Evolutionary conservation across 1,140 invertebrate species (phyloP), one percentile per base, ranked within the genome.

Genomic region (Conopomorpha cramerella): DNA sequence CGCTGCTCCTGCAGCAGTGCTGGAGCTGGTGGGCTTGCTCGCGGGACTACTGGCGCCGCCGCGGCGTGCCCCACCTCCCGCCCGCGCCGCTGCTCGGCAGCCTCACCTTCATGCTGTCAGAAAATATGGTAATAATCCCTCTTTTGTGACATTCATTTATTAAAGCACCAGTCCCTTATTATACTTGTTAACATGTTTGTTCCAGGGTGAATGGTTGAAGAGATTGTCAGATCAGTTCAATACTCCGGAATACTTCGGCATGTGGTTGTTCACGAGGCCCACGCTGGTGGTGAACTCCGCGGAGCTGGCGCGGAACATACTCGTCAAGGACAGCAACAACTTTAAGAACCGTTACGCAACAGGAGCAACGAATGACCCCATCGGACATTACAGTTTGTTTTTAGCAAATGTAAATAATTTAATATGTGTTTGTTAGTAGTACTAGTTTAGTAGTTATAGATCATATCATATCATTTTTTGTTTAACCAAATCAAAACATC

Each of bases 241-340:
- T 4, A 19, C 28, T 1, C 58, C 60, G 1, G n/a, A n/a, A n/a
- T 64, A 60, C 28, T 25, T 56, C 0, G 63, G 63, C 2, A 51
- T 61, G 3, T 67, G 60, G 60, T 12, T 55, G 25, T 60, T 67
- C 30, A 62, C 55, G 58, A 43, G 51, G 15, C 64, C 55, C n/a
- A 52, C 42, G 0, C 43, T 66, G 1, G 23, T 67, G 4, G 29
- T 67, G 17, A 60, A 61, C 35, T 43, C 35, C 1, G 56, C 56
- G 0, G 46, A 61, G 0, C 38, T 67, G 0, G 47, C 58, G 0
- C 39, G 38, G 1, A 49, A 45, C 4, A 45, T 67, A 4, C 47
- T 67, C 0, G 36, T 60, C 7, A 58, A 50, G 16, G 58, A 67
- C 18, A 36, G 43, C 4, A 50, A 42, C 4, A 39, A 42, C 37